phyloP scores from a whole-genome alignment of 2,113 vertebrate species.

The Saimiri boliviensis region DNA sequence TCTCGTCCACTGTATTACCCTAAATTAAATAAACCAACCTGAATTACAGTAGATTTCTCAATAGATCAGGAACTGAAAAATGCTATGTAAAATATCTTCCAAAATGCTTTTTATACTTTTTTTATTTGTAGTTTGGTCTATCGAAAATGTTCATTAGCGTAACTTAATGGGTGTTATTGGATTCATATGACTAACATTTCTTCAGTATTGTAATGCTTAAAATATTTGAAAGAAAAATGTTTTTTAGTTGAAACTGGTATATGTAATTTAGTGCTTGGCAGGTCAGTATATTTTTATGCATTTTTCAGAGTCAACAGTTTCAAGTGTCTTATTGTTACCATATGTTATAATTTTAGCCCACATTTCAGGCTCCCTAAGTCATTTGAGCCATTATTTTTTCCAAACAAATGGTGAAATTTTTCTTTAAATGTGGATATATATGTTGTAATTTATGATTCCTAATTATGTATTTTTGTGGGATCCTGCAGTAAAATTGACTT shows the following conservation, averaged over 20 bases:
- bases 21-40: slow-evolving; percentile 64
- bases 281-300: slow-evolving; percentile 80
- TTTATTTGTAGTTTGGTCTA: slow-evolving; percentile 78
- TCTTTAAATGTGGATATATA: slow-evolving; percentile 78
- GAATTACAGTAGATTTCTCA: slow-evolving; percentile 65
- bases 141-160: slow-evolving; percentile 81
- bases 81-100: slow-evolving; percentile 70
- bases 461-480: slow-evolving; percentile 71
- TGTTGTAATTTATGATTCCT: slow-evolving; percentile 81
- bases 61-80: slow-evolving; percentile 73
- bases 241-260: slow-evolving; percentile 73
- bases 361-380: slow-evolving; percentile 65
- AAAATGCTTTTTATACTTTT: slow-evolving; percentile 77
- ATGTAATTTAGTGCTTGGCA: slow-evolving; percentile 74
- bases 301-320: slow-evolving; percentile 77
- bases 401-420: slow-evolving; percentile 72
- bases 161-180: slow-evolving; percentile 72
- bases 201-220: slow-evolving; percentile 80
- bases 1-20: slow-evolving; percentile 36
- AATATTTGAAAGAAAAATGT: slow-evolving; percentile 81
- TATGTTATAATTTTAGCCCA: slow-evolving; percentile 54
- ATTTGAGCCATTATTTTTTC: slow-evolving; percentile 69
- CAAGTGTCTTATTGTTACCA: slow-evolving; percentile 63
- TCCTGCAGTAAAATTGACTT: slow-evolving; percentile 74
- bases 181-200: slow-evolving; percentile 74